Evolutionary conservation across 2,888 invertebrate species (phyloP), one percentile per base, ranked within the genome.

Genomic region (Salticus scenicus): DNA sequence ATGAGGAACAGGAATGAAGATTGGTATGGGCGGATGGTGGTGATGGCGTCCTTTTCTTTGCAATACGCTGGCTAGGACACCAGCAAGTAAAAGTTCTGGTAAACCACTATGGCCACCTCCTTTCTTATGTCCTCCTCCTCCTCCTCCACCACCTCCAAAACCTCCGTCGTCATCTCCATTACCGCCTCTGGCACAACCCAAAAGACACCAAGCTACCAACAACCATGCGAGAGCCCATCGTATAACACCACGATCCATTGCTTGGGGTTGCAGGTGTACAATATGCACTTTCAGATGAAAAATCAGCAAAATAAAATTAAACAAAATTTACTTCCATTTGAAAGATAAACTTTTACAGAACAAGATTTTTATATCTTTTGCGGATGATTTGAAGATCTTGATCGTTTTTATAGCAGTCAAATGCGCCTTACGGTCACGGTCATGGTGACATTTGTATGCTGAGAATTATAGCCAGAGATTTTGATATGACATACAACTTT

Each of bases 41-140:
- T 57, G 30, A n/a, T 10, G 12, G 1, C 31, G 27, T 20, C 57
- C 51, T 51, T 57, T 51, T 20, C 27, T 51, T 33, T 72, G 72
- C 20, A 72, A 27, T 10, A 72, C 72, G 31, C 72, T 72, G 20
- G 72, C 72, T 28, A 72, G 31, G 10, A 72, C 27, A 24, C 72
- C 72, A 8, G 72, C 57, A 10, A 72, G 14, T 1, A 72, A 47
- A 17, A 72, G 33, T n/a, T 72, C 51, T 8, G 51, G 51, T 0
- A 72, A 24, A 4, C 57, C 57, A 33, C 20, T 57, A 20, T 17
- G 51, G 4, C 57, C 57, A 20, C 57, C 57, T 51, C 41, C 41
- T 72, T 31, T 31, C 28, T 57, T 57, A 20, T 57, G 30, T 0
- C 47, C 47, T 47, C 72, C 72, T 24, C 72, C 72, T 30, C 72